These are phyloP conservation scores for Epistrophella euchroma DNA, from an alignment of 2,888 invertebrate genomes.

Conservation along the genomic window DNA sequence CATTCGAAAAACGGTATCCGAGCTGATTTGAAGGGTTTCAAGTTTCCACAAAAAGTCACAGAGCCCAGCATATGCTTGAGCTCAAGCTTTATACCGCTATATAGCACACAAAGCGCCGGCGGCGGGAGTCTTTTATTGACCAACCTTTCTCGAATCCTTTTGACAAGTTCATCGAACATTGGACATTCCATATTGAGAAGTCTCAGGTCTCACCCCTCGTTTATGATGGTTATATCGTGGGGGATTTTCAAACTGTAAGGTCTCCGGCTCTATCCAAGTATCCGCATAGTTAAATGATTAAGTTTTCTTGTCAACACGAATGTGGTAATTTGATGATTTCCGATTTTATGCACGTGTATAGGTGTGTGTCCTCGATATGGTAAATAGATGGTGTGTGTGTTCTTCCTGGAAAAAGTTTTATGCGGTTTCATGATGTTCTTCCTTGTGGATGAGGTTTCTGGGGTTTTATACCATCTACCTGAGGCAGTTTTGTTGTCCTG, in stretches of 20 bases:
- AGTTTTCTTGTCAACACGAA: slow-evolving; percentile 71
- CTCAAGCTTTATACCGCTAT: background rate
- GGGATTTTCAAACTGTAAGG: slow-evolving; percentile 25
- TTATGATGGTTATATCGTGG: background rate
- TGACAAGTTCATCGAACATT: slow-evolving; percentile 65
- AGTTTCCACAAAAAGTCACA: slow-evolving; percentile 56
- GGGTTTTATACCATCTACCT: slow-evolving; percentile 16
- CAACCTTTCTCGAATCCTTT: slow-evolving; percentile 53
- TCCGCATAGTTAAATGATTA: slow-evolving; percentile 59
- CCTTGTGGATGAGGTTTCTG: slow-evolving; percentile 33
- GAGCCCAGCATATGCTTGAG: slow-evolving; percentile 31
- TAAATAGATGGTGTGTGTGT: no score
- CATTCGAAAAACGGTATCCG: slow-evolving; percentile 58
- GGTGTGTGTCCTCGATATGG: background rate
- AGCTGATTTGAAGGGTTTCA: slow-evolving; percentile 49
- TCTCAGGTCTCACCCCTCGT: background rate
- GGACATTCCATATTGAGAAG: slow-evolving; percentile 3
- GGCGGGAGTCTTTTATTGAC: slow-evolving; percentile 48
- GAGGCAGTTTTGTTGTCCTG: slow-evolving; percentile 27
- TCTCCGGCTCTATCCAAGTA: slow-evolving; percentile 16
- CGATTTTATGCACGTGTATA: slow-evolving; percentile 40
- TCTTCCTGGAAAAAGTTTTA: slow-evolving; percentile 68
- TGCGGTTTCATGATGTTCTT: slow-evolving; percentile 61
- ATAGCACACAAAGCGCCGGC: background rate
- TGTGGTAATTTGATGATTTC: slow-evolving; percentile 72